Conservation (phyloP, 2,888 invertebrate species). For the Thymelicus acteon region DNA sequence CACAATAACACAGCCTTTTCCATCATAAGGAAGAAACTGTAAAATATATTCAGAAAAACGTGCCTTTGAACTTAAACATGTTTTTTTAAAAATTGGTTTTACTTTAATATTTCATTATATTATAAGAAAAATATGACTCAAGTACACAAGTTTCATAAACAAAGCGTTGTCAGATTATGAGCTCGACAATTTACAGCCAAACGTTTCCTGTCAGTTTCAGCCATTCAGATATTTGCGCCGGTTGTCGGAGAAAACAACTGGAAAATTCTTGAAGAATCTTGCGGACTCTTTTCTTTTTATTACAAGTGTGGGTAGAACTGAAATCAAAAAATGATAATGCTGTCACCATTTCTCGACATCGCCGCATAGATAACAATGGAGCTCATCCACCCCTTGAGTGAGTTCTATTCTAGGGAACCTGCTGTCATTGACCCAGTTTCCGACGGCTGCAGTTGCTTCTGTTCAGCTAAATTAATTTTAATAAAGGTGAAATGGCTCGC, state of each 20-base stretch:
- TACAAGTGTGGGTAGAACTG: conserved; percentile 37
- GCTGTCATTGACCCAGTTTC: conserved; percentile 81
- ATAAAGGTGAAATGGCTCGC: conserved; percentile 62
- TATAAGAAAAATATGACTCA: background rate
- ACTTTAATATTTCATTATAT: background rate
- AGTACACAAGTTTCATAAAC: background rate
- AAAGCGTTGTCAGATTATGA: background rate
- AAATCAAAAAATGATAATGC: conserved; percentile 46
- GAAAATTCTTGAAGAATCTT: conserved; percentile 9
- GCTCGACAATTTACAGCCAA: conserved; percentile 1
- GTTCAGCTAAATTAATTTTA: conserved; percentile 67
- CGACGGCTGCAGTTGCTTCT: conserved; percentile 39
- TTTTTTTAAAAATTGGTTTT: background rate
- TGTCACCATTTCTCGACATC: conserved; percentile 43
- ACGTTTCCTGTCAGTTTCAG: background rate
- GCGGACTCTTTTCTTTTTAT: conserved; percentile 1
- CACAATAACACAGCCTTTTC: conserved; percentile 32
- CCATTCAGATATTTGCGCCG: background rate
- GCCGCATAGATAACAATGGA: conserved; percentile 67
- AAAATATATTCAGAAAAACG: conserved; percentile 10
- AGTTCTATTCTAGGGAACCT: conserved; percentile 76
- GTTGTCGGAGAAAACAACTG: conserved; percentile 4
- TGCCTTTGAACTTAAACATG: conserved; percentile 8
- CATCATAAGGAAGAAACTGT: conserved; percentile 27
- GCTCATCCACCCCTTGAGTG: conserved; percentile 72